Percentiles rank a stretch among this genome's conserved stretches.
Evolutionary conservation across 1,140 invertebrate species (phyloP).

Genomic region (Dendrolimus punctatus): DNA sequence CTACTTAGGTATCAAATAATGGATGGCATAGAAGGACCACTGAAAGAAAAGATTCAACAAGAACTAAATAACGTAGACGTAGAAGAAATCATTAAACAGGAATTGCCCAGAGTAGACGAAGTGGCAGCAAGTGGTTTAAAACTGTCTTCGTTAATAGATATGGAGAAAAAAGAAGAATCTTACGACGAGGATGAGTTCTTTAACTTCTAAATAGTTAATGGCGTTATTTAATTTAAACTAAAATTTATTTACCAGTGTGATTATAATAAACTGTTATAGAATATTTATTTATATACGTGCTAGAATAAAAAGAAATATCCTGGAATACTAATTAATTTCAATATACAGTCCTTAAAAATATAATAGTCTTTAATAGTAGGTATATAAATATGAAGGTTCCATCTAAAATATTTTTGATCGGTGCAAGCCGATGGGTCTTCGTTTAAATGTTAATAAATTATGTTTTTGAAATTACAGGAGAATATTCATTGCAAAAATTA

Average conservation of each 20-base stretch:
- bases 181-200: slow-evolving; percentile 66
- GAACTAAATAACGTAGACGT: slow-evolving; percentile 81
- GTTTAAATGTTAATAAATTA: no score
- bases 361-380: no score
- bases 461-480: no score
- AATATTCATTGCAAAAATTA: no score
- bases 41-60: slow-evolving; percentile 79
- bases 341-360: no score
- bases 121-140: slow-evolving; percentile 67
- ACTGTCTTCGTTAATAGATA: slow-evolving; percentile 39
- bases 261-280: background rate
- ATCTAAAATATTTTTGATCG: no score
- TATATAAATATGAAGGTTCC: no score
- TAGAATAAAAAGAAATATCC: no score
- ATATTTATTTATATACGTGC: background rate
- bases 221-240: background rate
- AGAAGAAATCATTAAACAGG: slow-evolving; percentile 79
- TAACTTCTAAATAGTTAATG: slow-evolving; percentile 36
- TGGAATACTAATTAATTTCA: no score
- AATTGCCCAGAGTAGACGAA: slow-evolving; percentile 76
- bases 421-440: no score
- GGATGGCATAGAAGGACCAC: slow-evolving; percentile 83
- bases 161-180: slow-evolving; percentile 21
- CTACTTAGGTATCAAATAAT: slow-evolving; percentile 87
- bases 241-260: background rate